phyloP scores from a whole-genome alignment of 1,140 invertebrate genomes.

The Radopholus similis region DNA sequence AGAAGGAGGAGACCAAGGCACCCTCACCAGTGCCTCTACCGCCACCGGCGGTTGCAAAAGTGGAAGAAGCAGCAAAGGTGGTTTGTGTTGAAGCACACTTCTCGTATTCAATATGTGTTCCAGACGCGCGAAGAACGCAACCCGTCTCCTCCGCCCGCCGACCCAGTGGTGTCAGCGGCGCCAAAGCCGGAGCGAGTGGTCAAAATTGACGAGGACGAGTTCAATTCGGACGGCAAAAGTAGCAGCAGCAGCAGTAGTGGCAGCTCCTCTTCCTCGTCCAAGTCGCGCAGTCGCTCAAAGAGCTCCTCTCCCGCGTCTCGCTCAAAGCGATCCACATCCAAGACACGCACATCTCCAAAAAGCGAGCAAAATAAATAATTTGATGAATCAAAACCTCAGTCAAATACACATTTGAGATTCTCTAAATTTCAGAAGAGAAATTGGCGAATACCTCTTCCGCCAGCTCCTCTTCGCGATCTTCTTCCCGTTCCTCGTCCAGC shows the following conservation, averaged over 20 bases:
- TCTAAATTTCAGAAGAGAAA: not conserved
- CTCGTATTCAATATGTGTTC: no score
- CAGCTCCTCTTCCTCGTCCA: slow-evolving; percentile 1
- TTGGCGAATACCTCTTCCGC: not conserved
- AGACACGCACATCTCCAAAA: not conserved
- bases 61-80: not conserved
- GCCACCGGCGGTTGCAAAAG: not conserved
- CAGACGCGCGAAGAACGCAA: no score
- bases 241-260: slow-evolving; percentile 1
- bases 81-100: no score
- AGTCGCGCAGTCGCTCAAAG: not conserved
- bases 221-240: slow-evolving; percentile 3
- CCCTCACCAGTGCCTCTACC: not conserved
- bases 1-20: no score
- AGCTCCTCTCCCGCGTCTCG: not conserved
- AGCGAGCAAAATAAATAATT: not conserved
- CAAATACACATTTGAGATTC: not conserved
- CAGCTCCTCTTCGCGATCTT: not conserved
- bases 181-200: slow-evolving; percentile 4
- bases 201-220: slow-evolving; percentile 18
- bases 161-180: not conserved
- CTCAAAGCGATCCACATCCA: not conserved
- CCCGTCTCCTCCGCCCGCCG: no score
- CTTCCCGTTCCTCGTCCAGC: not conserved
- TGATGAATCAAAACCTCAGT: not conserved